These are phyloP conservation scores for Hippasteria phrygiana DNA, from an alignment of 53 echinoderm and acorn worm genomes.

Conservation along the genomic window DNA sequence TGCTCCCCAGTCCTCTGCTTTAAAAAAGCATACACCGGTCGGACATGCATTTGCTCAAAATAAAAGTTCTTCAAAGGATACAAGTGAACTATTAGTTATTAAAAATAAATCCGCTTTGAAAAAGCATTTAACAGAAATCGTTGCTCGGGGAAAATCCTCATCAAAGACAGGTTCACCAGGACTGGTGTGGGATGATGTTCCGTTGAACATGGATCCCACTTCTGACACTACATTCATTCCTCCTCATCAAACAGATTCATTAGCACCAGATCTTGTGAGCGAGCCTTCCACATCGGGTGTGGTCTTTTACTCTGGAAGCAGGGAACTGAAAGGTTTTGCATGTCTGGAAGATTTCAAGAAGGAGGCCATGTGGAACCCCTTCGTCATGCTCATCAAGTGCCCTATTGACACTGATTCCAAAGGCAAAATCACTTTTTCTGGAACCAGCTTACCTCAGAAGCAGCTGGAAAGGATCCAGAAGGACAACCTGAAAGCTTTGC, in stretches of 20 bases:
- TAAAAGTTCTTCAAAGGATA: too few species aligned
- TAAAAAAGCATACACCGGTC: too few species aligned
- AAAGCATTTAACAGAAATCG: not conserved
- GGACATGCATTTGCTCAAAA: too few species aligned
- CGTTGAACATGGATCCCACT: constrained; percentile 4
- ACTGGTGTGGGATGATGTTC: not conserved
- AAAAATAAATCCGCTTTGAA: not conserved
- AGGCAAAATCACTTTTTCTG: constrained; percentile 23
- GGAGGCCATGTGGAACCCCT: constrained; percentile 46
- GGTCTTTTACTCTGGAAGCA: not conserved
- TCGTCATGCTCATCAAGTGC: constrained; percentile 62
- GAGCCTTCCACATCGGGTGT: constrained; percentile 26
- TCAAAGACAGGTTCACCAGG: not conserved
- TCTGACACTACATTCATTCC: not conserved
- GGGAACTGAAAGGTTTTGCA: constrained; percentile 8
- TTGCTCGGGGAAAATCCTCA: not conserved
- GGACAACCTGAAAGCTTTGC: constrained; percentile 29
- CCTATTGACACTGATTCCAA: constrained; percentile 30
- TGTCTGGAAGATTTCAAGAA: constrained; percentile 18
- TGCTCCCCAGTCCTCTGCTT: too few species aligned
- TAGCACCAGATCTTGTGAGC: not conserved
- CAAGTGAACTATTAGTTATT: not conserved
- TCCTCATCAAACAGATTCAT: not conserved
- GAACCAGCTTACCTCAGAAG: constrained; percentile 36
- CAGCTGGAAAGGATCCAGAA: constrained; percentile 13